Base-by-base conservation (phyloP, 30 jellyfish, hydroid and myxozoan species). In the Pelagia noctiluca region DNA sequence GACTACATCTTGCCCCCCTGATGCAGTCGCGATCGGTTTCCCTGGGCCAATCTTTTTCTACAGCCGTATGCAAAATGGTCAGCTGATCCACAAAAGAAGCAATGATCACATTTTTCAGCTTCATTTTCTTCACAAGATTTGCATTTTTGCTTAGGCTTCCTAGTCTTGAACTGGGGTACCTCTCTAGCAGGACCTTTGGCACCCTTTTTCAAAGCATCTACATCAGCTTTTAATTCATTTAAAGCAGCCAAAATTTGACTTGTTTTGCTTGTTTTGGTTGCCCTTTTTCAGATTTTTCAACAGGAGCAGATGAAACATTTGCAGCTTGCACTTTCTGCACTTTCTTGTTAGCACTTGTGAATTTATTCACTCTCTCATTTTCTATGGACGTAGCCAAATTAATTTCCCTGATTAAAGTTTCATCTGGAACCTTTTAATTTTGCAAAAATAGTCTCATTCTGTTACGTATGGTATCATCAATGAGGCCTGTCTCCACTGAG, bases 401-500 rank as follows among this genome's bases (percentile, higher is more conserved):
- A 68, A 68, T 68, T 50, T 73, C 72, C 38, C 76, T 10, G 48
- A 73, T 73, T 35, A 50, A 31, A 31, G 47, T 47, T 73, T 50
- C 72, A n/a, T 76, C 88, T 19, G 88, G 31, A 35, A 61, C 88
- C 70, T 29, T 37, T 26, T 48, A n/a, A 23, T 50, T 30, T 26
- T 61, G 88, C 81, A 76, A 61, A 49, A 76, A 76, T 76, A 63
- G 88, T 48, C 82, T 48, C 52, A 76, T 57, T 61, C 88, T 24
- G 82, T 57, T 76, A 54, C 88, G 63, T 26, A 76, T 76, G 82
- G 81, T 54, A 26, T 76, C 88, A 54, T 76, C 88, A 76, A 50
- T 50, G 64, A 76, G 88, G 82, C 88, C 88, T 76, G 88, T 76
- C 64, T 76, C 88, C 22, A 76, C 88, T 19, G 78, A 23, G 63